Conservation (phyloP, 2,888 invertebrate species). For the Macaria liturata region DNA sequence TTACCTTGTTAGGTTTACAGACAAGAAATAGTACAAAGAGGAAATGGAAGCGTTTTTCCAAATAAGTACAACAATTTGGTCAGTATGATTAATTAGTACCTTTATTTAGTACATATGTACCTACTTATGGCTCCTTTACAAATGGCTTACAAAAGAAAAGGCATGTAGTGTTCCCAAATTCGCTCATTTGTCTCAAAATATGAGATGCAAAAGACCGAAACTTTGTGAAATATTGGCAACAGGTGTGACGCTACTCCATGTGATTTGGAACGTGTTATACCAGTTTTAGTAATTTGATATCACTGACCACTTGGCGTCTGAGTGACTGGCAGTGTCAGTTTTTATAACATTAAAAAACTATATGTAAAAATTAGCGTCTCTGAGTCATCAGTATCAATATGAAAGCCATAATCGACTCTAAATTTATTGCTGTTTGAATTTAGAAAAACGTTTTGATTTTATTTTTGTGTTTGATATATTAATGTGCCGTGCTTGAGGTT, state of each 20-base stretch:
- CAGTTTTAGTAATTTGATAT: conserved; percentile 35
- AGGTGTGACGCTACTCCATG: conserved; percentile 41
- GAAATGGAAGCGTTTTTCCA: no score
- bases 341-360: conserved; percentile 22
- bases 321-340: conserved; percentile 30
- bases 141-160: background rate
- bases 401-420: conserved; percentile 7
- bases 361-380: conserved; percentile 14
- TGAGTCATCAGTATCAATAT: conserved; percentile 25
- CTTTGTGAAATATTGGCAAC: conserved; percentile 37
- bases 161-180: conserved; percentile 2
- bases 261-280: conserved; percentile 37
- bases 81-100: no score
- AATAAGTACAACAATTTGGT: no score
- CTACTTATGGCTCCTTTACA: no score
- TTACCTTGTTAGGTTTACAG: no score
- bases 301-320: conserved; percentile 36
- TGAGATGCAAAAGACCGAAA: conserved; percentile 12
- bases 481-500: background rate
- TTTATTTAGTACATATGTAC: no score
- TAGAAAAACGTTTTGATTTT: background rate
- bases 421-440: conserved; percentile 16
- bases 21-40: no score
- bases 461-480: conserved; percentile 8
- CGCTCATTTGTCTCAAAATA: conserved; percentile 12